Evolutionary conservation across 2,797 vertebrate species (phyloP).

Genomic region (Diplodus puntazzo): DNA sequence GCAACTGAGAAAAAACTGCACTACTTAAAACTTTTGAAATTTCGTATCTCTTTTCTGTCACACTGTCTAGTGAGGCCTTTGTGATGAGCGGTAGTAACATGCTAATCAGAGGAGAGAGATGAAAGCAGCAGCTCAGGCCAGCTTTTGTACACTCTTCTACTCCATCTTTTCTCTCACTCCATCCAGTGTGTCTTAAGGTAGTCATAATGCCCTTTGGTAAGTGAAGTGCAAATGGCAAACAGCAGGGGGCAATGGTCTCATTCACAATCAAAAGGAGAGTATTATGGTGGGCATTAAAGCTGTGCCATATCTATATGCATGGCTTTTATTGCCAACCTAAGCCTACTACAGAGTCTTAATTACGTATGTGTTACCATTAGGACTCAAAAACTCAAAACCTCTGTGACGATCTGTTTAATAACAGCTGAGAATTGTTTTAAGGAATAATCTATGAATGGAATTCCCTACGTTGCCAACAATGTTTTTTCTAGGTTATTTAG

Average conservation of each 20-base stretch:
- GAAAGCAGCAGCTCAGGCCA: constrained; percentile 14
- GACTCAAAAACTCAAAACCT: neutral
- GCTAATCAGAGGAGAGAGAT: constrained; percentile 1
- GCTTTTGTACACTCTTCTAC: constrained; percentile 14
- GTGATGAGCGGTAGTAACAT: constrained; percentile 2
- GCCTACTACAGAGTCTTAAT: constrained; percentile 30
- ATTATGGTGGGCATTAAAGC: constrained; percentile 8
- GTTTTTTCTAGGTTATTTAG: constrained; percentile 14
- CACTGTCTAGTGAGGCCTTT: neutral
- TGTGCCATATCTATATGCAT: constrained; percentile 36
- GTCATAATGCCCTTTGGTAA: constrained; percentile 6
- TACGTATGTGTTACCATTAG: constrained; percentile 20
- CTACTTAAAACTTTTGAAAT: neutral
- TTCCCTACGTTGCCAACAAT: neutral
- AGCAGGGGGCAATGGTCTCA: constrained; percentile 66
- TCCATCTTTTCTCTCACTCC: constrained; percentile 12
- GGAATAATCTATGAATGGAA: constrained; percentile 15
- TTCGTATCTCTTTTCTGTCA: neutral
- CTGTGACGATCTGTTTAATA: constrained; percentile 29
- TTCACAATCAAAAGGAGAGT: constrained; percentile 31
- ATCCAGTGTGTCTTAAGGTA: constrained; percentile 12
- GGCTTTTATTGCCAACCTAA: constrained; percentile 54
- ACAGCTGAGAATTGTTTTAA: constrained; percentile 14
- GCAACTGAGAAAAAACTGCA: neutral
- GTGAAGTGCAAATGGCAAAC: constrained; percentile 34